A percentile compares a stretch with the other conserved stretches of the same genome.
Evolutionary conservation across 2,113 vertebrate species (phyloP).

Genomic region (Gymnarchus niloticus): DNA sequence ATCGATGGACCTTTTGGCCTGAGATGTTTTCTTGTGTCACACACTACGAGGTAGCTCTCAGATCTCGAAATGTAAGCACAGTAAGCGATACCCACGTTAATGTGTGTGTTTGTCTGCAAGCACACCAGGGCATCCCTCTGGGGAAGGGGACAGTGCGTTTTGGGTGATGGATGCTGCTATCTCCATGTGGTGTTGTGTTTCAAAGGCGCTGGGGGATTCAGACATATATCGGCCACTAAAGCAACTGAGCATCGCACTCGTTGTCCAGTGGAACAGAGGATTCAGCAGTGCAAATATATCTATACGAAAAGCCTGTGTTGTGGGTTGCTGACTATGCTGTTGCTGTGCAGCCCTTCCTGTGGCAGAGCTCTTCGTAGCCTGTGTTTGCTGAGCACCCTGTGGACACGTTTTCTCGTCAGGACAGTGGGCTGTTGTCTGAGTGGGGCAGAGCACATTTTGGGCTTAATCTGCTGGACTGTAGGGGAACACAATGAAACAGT

Average conservation of each 20-base stretch:
- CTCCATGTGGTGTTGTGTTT: not conserved
- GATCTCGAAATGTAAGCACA: not conserved
- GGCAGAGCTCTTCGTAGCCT: not conserved
- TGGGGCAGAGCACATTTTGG: not conserved
- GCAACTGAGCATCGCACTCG: too few species aligned
- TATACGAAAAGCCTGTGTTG: too few species aligned
- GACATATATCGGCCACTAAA: not conserved
- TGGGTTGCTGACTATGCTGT: not conserved
- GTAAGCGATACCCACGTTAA: not conserved
- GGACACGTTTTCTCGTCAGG: too few species aligned
- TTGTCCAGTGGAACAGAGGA: not conserved
- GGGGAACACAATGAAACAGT: conserved; percentile 55
- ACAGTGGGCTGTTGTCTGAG: conserved; percentile 24
- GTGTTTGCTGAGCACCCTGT: too few species aligned
- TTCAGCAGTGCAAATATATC: not conserved
- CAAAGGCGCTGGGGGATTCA: not conserved
- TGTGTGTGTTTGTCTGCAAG: not conserved
- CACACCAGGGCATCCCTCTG: not conserved
- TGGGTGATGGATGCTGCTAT: not conserved
- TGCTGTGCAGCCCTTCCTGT: not conserved
- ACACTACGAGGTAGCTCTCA: not conserved
- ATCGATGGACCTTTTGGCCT: not conserved
- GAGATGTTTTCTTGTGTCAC: not conserved
- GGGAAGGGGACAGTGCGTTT: not conserved
- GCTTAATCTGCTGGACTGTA: conserved; percentile 27